phyloP scores from a whole-genome alignment of 1,140 invertebrate genomes.

The Platyura marginata region DNA sequence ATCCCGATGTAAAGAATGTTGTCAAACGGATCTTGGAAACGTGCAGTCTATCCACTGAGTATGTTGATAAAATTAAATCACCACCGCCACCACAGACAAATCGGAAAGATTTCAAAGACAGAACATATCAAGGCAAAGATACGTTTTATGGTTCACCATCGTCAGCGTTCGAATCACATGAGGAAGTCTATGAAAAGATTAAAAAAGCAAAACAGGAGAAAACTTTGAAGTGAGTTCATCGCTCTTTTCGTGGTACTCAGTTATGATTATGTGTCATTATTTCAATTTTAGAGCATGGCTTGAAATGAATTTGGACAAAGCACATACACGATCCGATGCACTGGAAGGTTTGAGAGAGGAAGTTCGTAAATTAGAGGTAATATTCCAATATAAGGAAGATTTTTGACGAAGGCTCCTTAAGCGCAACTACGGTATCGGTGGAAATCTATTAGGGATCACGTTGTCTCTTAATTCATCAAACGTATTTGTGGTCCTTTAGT shows the following conservation, averaged over 20 bases:
- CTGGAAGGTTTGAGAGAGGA: conserved; percentile 43
- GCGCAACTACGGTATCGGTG: no score
- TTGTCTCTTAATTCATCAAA: no score
- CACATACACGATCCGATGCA: conserved; percentile 36
- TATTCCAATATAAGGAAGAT: no score
- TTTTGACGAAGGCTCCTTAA: no score
- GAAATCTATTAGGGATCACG: no score
- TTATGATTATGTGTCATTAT: not conserved
- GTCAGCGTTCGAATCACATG: not conserved
- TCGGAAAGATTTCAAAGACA: no score
- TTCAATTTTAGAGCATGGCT: conserved; percentile 32
- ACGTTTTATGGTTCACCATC: not conserved
- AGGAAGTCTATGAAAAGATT: conserved; percentile 20
- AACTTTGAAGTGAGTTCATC: conserved; percentile 20
- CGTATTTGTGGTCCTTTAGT: no score
- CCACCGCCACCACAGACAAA: conserved; percentile 3
- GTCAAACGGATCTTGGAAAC: conserved; percentile 57
- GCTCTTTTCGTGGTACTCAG: not conserved
- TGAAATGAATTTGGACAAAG: conserved; percentile 38
- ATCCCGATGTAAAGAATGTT: conserved; percentile 44
- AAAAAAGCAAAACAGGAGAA: conserved; percentile 27
- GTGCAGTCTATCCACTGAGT: conserved; percentile 67
- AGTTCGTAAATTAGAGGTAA: conserved; percentile 40
- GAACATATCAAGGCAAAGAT: not conserved
- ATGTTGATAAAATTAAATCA: conserved; percentile 48